Percentiles rank a stretch among this genome's conserved stretches.
Evolutionary conservation across 2,888 invertebrate genomes (phyloP).

Genomic region (Hybos culiciformis): DNA sequence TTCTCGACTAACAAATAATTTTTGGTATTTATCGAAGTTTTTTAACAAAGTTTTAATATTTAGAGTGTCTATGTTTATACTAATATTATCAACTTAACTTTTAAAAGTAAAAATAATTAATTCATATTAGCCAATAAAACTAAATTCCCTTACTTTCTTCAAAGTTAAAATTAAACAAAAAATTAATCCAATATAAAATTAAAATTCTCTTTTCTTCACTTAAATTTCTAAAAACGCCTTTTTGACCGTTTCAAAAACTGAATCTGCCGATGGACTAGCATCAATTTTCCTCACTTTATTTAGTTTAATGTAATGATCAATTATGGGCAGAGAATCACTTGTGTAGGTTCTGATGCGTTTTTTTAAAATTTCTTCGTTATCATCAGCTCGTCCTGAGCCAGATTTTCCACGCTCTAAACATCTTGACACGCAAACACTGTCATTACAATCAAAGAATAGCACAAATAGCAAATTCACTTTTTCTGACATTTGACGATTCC

Average conservation of each 20-base stretch:
- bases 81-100: too few species aligned
- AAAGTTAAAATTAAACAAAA: too few species aligned
- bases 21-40: too few species aligned
- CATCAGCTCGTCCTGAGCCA: conserved; percentile 87
- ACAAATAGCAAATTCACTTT: conserved; percentile 78
- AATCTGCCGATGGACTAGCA: conserved; percentile 49
- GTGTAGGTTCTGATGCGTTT: conserved; percentile 79
- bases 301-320: conserved; percentile 59
- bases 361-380: conserved; percentile 75
- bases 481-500: conserved; percentile 70
- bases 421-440: conserved; percentile 69
- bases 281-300: conserved; percentile 63
- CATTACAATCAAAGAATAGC: conserved; percentile 80
- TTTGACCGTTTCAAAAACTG: conserved; percentile 50
- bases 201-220: neutral
- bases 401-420: conserved; percentile 77
- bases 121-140: too few species aligned
- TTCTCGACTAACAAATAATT: too few species aligned
- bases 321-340: conserved; percentile 79
- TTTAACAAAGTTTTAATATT: too few species aligned
- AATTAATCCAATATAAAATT: too few species aligned
- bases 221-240: conserved; percentile 35
- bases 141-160: too few species aligned
- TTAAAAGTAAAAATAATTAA: too few species aligned
- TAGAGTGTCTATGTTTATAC: too few species aligned